Evolutionary conservation across 2,888 invertebrate genomes (phyloP), one percentile per base, ranked within the genome.

Genomic region (Tuberolachnus salignus): DNA sequence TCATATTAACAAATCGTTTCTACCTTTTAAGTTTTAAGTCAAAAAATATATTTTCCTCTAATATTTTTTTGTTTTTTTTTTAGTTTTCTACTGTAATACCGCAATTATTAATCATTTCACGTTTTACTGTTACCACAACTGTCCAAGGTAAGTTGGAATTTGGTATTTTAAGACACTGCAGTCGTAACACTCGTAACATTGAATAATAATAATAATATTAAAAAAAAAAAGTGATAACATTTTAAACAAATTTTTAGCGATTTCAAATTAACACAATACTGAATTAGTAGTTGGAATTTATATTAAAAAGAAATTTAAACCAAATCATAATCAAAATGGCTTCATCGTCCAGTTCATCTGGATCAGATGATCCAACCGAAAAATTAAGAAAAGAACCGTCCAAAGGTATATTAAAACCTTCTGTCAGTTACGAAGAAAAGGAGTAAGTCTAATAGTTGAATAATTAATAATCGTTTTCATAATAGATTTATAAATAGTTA

Each of bases 361-460:
- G 46, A 19, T 51, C 59, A 14, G 67, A 80, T 66, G 83, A 83
- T 72, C 82, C 83, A 6, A 82, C 92, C 83, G 92, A 93, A 85
- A 92, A 93, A 88, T 88, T 93, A 85, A 91, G 91, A 84, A 94
- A 93, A 86, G 91, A 91, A 86, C 94, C 94, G 83, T 89, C 91
- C 14, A 94, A 96, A 88, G 94, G 97, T 83, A 97, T 97, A 85
- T 88, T 97, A 81, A 97, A 97, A 87, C 92, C 93, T 81, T 94
- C 95, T 13, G 92, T 94, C 83, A 96, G 96, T 88, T 93, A 96
- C 85, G 96, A 97, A 86, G 91, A 90, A 81, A 90, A 87, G 75
- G 89, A 86, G 87, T 85, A 84, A 83, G 84, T 86, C 16, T 4
- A 26, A 59, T 51, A 46, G 10, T 10, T 10, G 3, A 34, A 34